These are phyloP conservation scores for Thunnus maccoyii DNA, from an alignment of 2,113 vertebrate genomes.

Conservation along the genomic window DNA sequence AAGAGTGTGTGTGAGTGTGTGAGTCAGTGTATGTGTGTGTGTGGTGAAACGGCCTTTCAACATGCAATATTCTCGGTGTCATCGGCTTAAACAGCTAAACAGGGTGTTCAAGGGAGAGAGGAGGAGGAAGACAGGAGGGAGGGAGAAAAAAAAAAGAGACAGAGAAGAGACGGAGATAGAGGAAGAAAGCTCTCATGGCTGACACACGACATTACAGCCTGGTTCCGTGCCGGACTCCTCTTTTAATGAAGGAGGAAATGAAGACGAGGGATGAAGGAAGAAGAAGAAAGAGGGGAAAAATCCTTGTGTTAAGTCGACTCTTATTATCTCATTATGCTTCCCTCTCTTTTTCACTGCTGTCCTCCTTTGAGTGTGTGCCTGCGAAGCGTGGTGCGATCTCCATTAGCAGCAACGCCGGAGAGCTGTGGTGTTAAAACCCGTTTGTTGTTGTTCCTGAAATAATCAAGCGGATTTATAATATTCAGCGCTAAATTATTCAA, in stretches of 20 bases:
- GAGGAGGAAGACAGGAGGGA: slow-evolving; percentile 46
- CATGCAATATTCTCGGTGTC: slow-evolving; percentile 82
- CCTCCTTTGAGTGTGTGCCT: slow-evolving; percentile 27
- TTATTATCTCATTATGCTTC: slow-evolving; percentile 63
- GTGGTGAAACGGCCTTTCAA: slow-evolving; percentile 68
- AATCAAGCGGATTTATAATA: slow-evolving; percentile 70
- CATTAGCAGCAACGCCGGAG: slow-evolving; percentile 55
- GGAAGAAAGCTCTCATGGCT: slow-evolving; percentile 48
- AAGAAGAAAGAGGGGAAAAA: slow-evolving; percentile 62
- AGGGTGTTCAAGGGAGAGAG: slow-evolving; percentile 64
- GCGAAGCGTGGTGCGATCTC: slow-evolving; percentile 57
- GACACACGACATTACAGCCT: slow-evolving; percentile 33
- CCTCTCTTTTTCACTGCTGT: slow-evolving; percentile 21
- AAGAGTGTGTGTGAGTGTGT: slow-evolving; percentile 66
- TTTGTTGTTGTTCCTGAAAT: slow-evolving; percentile 76
- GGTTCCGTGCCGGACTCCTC: slow-evolving; percentile 40
- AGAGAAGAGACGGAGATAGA: slow-evolving; percentile 18
- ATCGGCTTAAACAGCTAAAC: slow-evolving; percentile 82
- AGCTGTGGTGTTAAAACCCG: slow-evolving; percentile 33
- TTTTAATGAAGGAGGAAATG: slow-evolving; percentile 74
- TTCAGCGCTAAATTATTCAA: slow-evolving; percentile 80
- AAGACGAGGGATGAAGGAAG: slow-evolving; percentile 66
- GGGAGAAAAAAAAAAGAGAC: background rate
- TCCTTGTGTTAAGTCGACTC: slow-evolving; percentile 67
- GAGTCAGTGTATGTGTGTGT: slow-evolving; percentile 53